Evolutionary conservation across 35 echinoderm and acorn worm species (phyloP), one percentile per base, ranked within the genome.

Genomic region (Apostichopus japonicus): DNA sequence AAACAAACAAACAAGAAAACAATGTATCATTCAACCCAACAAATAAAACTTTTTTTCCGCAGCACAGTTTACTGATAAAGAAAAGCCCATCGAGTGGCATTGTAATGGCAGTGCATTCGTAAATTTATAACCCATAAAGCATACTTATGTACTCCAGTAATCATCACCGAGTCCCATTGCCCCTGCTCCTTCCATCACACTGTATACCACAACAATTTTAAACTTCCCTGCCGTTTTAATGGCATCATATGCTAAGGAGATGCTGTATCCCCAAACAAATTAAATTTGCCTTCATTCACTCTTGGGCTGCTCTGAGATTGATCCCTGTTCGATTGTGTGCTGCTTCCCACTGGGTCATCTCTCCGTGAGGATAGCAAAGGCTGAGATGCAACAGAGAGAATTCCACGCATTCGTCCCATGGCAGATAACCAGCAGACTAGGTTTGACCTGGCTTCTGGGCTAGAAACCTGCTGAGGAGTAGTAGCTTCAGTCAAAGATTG

Each of bases 361-460:
- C 17, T 84, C 54, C 19, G n/a, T 24, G 55, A 33, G 16, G 14
- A 14, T 80, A 84, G 54, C 1, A 21, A 19, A 23, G 81, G 81
- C 54, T 5, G 24, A 57, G 81, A 56, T 75, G 71, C 71, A 19
- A 75, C 71, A 19, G 21, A 23, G 15, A 19, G 71, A 84, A 84
- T 84, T 84, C 81, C 81, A 57, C 1, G 56, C 81, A 84, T 84
- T 84, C 81, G 24, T 84, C 81, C 55, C 54, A 84, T 57, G 81
- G 55, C 71, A 75, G 11, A 75, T 75, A 59, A 23, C 71, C 14
- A 23, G n/a, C 71, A 75, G 22, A 7, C 71, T 75, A 14, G 15
- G 71, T 75, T 75, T 75, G 71, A 75, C 71, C 71, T 75, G 71
- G 71, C 71, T 21, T 75, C 13, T 75, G 6, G 17, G 14, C 17